Conservation (phyloP, 1,140 invertebrate species). For the Scaptodrosophila lebanonensis region DNA sequence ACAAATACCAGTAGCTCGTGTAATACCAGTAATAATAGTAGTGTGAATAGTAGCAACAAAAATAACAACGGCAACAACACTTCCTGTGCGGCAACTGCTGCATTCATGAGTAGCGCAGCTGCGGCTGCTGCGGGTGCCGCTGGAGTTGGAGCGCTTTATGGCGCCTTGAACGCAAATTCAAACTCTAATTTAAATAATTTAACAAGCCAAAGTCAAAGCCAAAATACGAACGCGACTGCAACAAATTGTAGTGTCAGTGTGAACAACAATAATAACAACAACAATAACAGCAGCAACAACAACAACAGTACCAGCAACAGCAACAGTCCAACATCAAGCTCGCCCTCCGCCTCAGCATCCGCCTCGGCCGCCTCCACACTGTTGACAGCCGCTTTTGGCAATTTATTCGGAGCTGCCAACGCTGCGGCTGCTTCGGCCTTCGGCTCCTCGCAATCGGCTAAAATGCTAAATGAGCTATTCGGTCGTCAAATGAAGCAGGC, state of each 20-base stretch:
- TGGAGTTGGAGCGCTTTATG: constrained; percentile 86
- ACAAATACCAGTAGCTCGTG: constrained; percentile 15
- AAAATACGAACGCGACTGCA: not conserved
- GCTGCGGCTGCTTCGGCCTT: constrained; percentile 81
- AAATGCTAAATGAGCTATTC: constrained; percentile 90
- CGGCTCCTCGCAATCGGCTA: constrained; percentile 87
- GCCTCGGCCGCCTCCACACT: constrained; percentile 47
- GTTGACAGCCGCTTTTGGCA: constrained; percentile 80
- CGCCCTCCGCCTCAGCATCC: constrained; percentile 23
- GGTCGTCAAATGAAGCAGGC: constrained; percentile 86
- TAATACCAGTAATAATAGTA: constrained; percentile 6
- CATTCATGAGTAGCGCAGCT: constrained; percentile 82
- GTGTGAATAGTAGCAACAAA: constrained; percentile 21
- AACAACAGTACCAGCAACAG: constrained; percentile 26
- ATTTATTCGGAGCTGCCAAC: constrained; percentile 84
- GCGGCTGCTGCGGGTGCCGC: constrained; percentile 76
- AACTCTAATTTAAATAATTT: constrained; percentile 81
- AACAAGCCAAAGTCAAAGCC: not conserved
- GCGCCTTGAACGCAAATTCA: constrained; percentile 79
- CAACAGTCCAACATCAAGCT: constrained; percentile 6
- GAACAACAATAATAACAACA: constrained; percentile 10
- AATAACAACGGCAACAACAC: constrained; percentile 42
- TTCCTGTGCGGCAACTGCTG: constrained; percentile 42
- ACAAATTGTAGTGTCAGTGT: not conserved
- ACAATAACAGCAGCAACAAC: constrained; percentile 48